These are phyloP conservation scores for Mus spretus DNA, from an alignment of 2,797 vertebrate genomes.

Conservation along the genomic window DNA sequence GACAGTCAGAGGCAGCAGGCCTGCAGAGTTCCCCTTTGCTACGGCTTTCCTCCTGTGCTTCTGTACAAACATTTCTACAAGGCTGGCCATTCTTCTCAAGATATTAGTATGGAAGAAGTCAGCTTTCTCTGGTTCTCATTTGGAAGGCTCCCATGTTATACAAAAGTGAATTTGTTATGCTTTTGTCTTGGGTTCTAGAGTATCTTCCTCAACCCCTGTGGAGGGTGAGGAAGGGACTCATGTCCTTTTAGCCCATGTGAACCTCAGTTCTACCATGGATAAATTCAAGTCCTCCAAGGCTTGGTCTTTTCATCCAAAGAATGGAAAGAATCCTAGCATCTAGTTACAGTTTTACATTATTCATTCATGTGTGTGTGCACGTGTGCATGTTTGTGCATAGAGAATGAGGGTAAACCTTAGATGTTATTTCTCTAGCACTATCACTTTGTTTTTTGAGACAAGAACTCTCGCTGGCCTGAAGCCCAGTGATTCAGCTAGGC, in stretches of 20 bases:
- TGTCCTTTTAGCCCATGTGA: not conserved
- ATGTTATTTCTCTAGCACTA: not conserved
- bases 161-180: not conserved
- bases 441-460: not conserved
- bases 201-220: too few species aligned
- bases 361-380: not conserved
- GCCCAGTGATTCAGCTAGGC: not conserved
- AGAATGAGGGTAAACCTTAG: not conserved
- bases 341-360: not conserved
- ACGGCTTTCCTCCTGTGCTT: not conserved
- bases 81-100: not conserved
- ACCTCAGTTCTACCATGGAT: not conserved
- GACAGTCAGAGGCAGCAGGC: not conserved
- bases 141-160: not conserved
- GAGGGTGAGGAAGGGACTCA: not conserved
- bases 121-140: not conserved
- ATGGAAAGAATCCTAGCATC: slow-evolving; percentile 4
- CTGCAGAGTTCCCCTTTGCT: not conserved
- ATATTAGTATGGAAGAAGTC: not conserved
- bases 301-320: slow-evolving; percentile 39
- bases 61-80: not conserved
- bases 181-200: not conserved
- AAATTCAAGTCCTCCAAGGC: not conserved
- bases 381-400: not conserved
- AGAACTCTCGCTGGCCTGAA: not conserved